Percentiles rank a stretch among this genome's conserved stretches.
Conservation (phyloP, 2,888 invertebrate genomes). For the Hyalella azteca region DNA sequence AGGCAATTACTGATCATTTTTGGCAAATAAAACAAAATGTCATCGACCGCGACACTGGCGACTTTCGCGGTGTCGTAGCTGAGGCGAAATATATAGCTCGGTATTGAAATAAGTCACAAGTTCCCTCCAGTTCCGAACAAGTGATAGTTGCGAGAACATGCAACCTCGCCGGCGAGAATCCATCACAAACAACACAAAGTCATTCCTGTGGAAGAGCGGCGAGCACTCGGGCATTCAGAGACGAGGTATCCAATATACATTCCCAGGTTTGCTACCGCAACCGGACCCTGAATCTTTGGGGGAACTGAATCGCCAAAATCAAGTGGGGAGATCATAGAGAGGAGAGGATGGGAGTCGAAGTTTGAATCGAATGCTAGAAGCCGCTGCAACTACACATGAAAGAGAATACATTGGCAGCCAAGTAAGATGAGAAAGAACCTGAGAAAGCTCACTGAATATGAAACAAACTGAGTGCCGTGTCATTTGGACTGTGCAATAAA, state of each 20-base stretch:
- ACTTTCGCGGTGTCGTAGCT: no score
- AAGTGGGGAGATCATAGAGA: neutral
- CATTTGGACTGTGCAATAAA: no score
- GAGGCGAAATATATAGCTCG: no score
- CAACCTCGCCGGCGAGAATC: neutral
- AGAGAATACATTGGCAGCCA: conserved; percentile 20
- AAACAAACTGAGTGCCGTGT: no score
- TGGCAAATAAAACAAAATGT: no score
- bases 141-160: no score
- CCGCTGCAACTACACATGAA: neutral
- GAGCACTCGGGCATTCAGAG: conserved; percentile 17
- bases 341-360: conserved; percentile 25
- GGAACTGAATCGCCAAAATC: neutral
- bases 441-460: neutral
- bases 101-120: no score
- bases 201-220: conserved; percentile 14
- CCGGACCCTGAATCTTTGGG: neutral
- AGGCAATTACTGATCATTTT: no score
- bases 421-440: conserved; percentile 6
- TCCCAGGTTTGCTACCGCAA: neutral
- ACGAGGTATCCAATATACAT: conserved; percentile 28
- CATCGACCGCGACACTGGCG: no score
- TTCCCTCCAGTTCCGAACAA: no score
- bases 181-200: conserved; percentile 31
- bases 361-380: neutral